Conservation (phyloP, 1,140 invertebrate species). For the Teleopsis dalmanni region DNA sequence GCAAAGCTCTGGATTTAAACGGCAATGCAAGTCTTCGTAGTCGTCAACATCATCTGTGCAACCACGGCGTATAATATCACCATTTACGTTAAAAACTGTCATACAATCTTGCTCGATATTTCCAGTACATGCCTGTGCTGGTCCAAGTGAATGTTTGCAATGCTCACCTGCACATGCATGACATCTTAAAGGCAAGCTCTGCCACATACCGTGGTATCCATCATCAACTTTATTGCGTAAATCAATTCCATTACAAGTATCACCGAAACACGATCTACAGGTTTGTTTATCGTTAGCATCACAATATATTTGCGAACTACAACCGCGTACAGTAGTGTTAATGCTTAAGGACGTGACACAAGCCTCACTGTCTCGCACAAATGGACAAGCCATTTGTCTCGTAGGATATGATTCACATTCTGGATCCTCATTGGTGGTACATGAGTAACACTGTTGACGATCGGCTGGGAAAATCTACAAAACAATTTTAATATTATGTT, state of each 20-base stretch:
- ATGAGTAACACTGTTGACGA: slow-evolving; percentile 30
- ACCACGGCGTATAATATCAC: slow-evolving; percentile 26
- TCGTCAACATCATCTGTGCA: slow-evolving; percentile 35
- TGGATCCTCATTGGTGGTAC: slow-evolving; percentile 28
- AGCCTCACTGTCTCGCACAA: slow-evolving; percentile 22
- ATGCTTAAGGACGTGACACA: slow-evolving; percentile 20
- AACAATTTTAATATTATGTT: too few relatives aligned
- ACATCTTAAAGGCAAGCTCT: slow-evolving; percentile 27
- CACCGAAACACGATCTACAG: slow-evolving; percentile 28
- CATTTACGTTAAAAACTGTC: slow-evolving; percentile 28
- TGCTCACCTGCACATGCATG: slow-evolving; percentile 29
- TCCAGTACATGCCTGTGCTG: slow-evolving; percentile 17
- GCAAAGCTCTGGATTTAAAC: slow-evolving; percentile 22
- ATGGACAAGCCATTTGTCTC: slow-evolving; percentile 15
- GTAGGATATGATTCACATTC: slow-evolving; percentile 27
- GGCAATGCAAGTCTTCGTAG: slow-evolving; percentile 31
- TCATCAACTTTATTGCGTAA: slow-evolving; percentile 26
- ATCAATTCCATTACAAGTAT: slow-evolving; percentile 33
- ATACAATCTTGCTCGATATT: slow-evolving; percentile 32
- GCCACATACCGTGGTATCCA: slow-evolving; percentile 29
- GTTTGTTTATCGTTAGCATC: slow-evolving; percentile 23
- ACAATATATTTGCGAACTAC: slow-evolving; percentile 26
- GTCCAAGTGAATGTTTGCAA: slow-evolving; percentile 27
- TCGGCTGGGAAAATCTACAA: slow-evolving; percentile 29
- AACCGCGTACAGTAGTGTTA: slow-evolving; percentile 31